Conservation (phyloP, 37 sponge, comb jelly and placozoan species). For the Haliclona indistincta region DNA sequence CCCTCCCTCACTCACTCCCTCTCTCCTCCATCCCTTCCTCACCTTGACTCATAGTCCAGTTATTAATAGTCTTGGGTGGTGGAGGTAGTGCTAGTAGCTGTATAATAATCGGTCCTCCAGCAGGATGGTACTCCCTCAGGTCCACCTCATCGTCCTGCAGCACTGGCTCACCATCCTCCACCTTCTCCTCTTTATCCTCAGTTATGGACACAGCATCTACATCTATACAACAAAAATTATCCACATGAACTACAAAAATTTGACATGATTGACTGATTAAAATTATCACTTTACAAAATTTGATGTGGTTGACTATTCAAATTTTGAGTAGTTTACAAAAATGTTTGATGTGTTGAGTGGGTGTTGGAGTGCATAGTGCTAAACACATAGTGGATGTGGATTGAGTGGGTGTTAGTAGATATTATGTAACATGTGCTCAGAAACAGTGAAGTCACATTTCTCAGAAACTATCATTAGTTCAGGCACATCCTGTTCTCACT, state of each 20-base stretch:
- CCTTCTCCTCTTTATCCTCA: conserved; percentile 11
- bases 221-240: not conserved
- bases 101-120: conserved; percentile 70
- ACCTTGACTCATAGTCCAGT: conserved; percentile 84
- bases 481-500: too few relatives aligned
- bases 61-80: conserved; percentile 55
- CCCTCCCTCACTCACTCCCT: too few relatives aligned
- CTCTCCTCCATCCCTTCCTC: not conserved
- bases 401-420: too few relatives aligned
- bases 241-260: not conserved
- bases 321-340: too few relatives aligned
- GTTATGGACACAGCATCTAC: not conserved
- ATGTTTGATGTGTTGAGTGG: too few relatives aligned
- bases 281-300: not conserved
- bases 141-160: conserved; percentile 79
- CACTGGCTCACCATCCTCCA: not conserved
- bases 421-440: too few relatives aligned
- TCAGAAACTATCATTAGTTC: too few relatives aligned
- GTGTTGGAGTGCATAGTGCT: too few relatives aligned
- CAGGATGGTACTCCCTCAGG: conserved; percentile 56
- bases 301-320: not conserved
- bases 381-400: too few relatives aligned
- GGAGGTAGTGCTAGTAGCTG: conserved; percentile 80
- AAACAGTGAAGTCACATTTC: too few relatives aligned
- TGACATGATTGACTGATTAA: not conserved